These are phyloP conservation scores for Theretra japonica DNA, from an alignment of 2,888 invertebrate species.

Conservation along the genomic window DNA sequence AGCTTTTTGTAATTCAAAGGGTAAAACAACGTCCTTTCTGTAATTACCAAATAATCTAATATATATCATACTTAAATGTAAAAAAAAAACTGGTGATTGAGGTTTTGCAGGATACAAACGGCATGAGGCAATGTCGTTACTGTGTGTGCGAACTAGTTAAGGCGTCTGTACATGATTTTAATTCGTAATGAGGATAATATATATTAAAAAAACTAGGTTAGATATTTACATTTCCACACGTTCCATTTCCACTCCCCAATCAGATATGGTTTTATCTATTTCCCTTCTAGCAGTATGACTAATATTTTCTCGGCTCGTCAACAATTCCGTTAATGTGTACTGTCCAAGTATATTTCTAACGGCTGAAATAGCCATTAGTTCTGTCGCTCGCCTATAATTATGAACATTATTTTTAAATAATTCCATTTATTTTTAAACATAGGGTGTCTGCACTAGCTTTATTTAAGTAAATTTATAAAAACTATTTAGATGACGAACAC, in stretches of 20 bases:
- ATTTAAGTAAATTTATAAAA: no score
- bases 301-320: constrained; percentile 86
- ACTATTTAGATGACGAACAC: no score
- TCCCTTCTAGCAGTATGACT: constrained; percentile 80
- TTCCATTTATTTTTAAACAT: neutral
- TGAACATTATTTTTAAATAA: neutral
- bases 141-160: no score
- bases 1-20: constrained; percentile 64
- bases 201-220: no score
- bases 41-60: constrained; percentile 24
- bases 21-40: constrained; percentile 66
- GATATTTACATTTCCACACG: constrained; percentile 85
- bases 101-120: no score
- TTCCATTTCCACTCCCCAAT: constrained; percentile 86
- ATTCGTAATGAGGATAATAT: no score
- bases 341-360: constrained; percentile 86
- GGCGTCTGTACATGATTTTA: no score
- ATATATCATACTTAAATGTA: no score
- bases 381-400: constrained; percentile 62
- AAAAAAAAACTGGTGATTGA: neutral
- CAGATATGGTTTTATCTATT: constrained; percentile 77
- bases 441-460: no score
- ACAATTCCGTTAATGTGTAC: constrained; percentile 85
- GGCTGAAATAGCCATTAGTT: constrained; percentile 73
- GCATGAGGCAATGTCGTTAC: no score